Percentiles rank a stretch among this genome's conserved stretches.
phyloP scores from a whole-genome alignment of 2,797 vertebrate genomes.

The Otolemur crassicaudatus region DNA sequence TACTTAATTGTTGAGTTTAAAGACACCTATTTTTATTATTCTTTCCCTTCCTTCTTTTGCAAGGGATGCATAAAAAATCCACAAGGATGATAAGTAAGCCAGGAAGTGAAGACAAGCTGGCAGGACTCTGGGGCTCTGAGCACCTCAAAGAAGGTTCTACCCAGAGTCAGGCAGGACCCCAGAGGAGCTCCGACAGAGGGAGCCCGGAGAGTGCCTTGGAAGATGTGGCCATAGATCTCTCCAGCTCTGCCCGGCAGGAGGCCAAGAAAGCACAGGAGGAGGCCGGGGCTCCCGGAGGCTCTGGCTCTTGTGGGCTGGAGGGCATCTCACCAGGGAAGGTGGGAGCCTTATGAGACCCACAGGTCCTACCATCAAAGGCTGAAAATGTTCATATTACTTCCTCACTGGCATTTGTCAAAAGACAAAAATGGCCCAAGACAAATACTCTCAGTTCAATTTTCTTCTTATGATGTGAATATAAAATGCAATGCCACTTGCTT shows the following conservation, averaged over 20 bases:
- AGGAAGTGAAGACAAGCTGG: slow-evolving; percentile 87
- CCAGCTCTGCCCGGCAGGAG: slow-evolving; percentile 93
- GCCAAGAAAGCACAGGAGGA: slow-evolving; percentile 73
- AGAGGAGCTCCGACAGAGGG: slow-evolving; percentile 77
- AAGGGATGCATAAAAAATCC: slow-evolving; percentile 98
- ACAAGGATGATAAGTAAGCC: slow-evolving; percentile 90
- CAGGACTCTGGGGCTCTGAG: slow-evolving; percentile 86
- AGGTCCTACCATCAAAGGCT: not conserved
- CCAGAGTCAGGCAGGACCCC: slow-evolving; percentile 81
- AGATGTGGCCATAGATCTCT: slow-evolving; percentile 94
- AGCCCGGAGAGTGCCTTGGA: slow-evolving; percentile 86
- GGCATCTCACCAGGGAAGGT: not conserved
- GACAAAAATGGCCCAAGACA: not conserved
- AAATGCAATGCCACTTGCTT: not conserved
- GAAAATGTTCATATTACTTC: not conserved
- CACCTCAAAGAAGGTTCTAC: slow-evolving; percentile 85
- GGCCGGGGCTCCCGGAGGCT: not conserved
- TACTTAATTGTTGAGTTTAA: slow-evolving; percentile 17
- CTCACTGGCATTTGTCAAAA: not conserved
- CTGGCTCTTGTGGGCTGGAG: not conserved
- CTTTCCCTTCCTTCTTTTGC: not conserved
- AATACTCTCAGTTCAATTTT: not conserved
- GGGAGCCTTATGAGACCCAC: not conserved
- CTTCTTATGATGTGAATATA: not conserved
- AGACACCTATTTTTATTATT: not conserved